phyloP scores from a whole-genome alignment of 2,888 invertebrate genomes.

The Brachyopa scutellaris region DNA sequence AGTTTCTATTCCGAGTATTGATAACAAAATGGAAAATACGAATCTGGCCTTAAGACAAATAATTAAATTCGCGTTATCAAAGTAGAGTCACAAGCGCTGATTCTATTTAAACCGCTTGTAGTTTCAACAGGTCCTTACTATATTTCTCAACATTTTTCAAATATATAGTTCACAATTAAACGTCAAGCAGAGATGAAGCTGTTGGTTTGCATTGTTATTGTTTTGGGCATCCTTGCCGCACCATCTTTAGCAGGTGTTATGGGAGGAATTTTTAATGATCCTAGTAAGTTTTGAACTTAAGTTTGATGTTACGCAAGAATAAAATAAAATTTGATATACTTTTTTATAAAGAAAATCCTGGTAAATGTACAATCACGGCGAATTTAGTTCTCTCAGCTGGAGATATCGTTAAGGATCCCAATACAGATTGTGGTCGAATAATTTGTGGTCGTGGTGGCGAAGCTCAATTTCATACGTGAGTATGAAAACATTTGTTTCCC shows the following conservation, averaged over 20 bases:
- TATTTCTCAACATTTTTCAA: too few relatives aligned
- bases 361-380: conserved; percentile 73
- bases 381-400: conserved; percentile 66
- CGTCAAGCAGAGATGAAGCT: not conserved
- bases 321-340: too few relatives aligned
- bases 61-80: too few relatives aligned
- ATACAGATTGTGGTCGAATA: conserved; percentile 68
- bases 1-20: too few relatives aligned
- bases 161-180: too few relatives aligned
- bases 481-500: too few relatives aligned
- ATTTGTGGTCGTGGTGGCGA: conserved; percentile 58
- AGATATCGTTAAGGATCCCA: conserved; percentile 49
- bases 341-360: conserved; percentile 13
- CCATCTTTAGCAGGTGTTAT: not conserved
- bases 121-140: too few relatives aligned
- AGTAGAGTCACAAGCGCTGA: too few relatives aligned
- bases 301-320: not conserved
- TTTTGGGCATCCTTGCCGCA: not conserved
- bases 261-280: conserved; percentile 9
- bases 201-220: not conserved
- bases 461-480: conserved; percentile 73
- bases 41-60: too few relatives aligned
- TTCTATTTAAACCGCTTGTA: too few relatives aligned
- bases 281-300: conserved; percentile 21
- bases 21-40: too few relatives aligned